Evolutionary conservation across 2,113 vertebrate species (phyloP).

Genomic region (Odobenus rosmarus): DNA sequence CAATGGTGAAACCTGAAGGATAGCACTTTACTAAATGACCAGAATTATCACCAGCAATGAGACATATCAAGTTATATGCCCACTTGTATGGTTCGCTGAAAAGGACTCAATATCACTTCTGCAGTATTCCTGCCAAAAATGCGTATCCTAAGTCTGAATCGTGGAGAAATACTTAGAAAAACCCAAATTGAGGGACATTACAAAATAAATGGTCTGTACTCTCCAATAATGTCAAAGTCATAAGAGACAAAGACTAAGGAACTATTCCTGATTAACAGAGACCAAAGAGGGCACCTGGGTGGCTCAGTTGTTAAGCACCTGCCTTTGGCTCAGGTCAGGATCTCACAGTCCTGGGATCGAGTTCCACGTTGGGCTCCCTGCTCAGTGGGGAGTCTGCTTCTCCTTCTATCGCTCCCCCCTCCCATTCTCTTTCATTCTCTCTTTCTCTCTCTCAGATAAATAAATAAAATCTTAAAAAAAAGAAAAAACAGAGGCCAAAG

Average conservation of each 20-base stretch:
- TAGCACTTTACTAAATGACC: not conserved
- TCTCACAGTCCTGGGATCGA: too few species aligned
- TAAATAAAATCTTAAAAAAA: too few species aligned
- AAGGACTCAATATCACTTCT: not conserved
- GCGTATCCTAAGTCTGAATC: not conserved
- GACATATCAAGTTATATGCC: not conserved
- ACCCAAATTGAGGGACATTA: not conserved
- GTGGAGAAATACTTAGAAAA: not conserved
- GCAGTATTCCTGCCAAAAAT: not conserved
- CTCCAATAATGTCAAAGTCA: not conserved
- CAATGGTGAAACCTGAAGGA: not conserved
- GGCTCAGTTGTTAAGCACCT: too few species aligned
- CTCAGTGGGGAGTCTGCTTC: too few species aligned
- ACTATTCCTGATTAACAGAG: not conserved
- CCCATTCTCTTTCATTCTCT: too few species aligned
- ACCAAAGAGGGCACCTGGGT: not conserved
- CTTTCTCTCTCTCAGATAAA: too few species aligned
- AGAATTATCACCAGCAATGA: not conserved
- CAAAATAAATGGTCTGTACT: not conserved
- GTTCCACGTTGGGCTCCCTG: too few species aligned
- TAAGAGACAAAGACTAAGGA: not conserved
- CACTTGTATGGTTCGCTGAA: not conserved
- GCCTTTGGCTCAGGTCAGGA: too few species aligned
- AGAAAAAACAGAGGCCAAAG: not conserved
- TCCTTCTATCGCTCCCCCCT: too few species aligned